Conservation (phyloP, 1,140 invertebrate genomes). For the Andrena cerasifolii region DNA sequence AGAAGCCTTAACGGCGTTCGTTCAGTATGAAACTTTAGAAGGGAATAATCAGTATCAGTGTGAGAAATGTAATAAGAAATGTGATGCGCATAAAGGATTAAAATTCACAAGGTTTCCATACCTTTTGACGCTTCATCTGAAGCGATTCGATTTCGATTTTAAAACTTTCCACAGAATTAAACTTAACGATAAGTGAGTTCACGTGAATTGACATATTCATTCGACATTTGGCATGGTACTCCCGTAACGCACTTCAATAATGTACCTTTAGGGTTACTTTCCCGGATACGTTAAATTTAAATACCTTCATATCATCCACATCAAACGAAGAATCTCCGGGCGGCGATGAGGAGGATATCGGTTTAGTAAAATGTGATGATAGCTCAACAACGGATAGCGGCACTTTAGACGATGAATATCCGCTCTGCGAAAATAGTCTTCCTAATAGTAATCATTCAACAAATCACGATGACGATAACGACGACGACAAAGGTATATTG, state of each 20-base stretch:
- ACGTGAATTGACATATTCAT: neutral
- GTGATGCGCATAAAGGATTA: constrained; percentile 95
- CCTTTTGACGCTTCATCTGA: constrained; percentile 93
- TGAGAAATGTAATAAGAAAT: constrained; percentile 94
- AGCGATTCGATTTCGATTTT: constrained; percentile 96
- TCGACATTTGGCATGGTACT: neutral
- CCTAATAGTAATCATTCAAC: constrained; percentile 70
- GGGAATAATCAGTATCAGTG: constrained; percentile 96
- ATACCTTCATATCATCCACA: constrained; percentile 86
- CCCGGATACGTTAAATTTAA: constrained; percentile 91
- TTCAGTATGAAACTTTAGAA: constrained; percentile 92
- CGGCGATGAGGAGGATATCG: constrained; percentile 79
- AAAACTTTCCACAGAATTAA: constrained; percentile 93
- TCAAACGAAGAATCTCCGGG: constrained; percentile 76
- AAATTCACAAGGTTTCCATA: constrained; percentile 95
- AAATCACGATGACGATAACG: constrained; percentile 79
- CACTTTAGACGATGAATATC: constrained; percentile 86
- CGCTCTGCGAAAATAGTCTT: constrained; percentile 78
- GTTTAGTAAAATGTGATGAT: constrained; percentile 84
- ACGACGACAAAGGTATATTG: constrained; percentile 80
- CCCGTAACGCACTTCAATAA: constrained; percentile 13
- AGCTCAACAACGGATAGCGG: constrained; percentile 88
- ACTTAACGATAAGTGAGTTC: constrained; percentile 92
- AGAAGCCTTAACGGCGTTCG: constrained; percentile 93
- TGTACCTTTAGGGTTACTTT: constrained; percentile 88